Evolutionary conservation across 2,113 vertebrate species (phyloP).

Genomic region (Pachyramphus minor): DNA sequence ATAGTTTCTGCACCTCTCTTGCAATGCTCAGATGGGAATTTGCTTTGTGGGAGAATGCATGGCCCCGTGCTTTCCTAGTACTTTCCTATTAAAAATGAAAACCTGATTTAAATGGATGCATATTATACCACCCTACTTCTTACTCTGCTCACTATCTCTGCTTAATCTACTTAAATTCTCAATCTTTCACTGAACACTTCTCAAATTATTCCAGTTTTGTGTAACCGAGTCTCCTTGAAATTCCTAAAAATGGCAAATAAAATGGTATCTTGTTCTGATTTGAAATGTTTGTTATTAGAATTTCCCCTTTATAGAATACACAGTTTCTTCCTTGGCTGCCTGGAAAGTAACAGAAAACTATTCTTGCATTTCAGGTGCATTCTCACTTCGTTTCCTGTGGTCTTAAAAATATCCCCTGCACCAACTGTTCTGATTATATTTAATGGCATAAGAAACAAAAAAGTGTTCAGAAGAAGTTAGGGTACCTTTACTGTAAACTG

Average conservation of each 20-base stretch:
- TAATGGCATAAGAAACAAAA: background rate
- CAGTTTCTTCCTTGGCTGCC: background rate
- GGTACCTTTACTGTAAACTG: constrained; percentile 91
- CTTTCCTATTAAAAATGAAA: background rate
- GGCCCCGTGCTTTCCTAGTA: background rate
- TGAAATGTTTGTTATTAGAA: background rate
- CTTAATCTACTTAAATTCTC: background rate
- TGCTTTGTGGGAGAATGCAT: background rate
- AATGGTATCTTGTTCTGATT: background rate
- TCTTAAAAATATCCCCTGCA: background rate
- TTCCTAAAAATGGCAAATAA: background rate
- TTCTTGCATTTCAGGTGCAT: constrained; percentile 5
- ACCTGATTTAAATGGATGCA: background rate
- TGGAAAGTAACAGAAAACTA: background rate
- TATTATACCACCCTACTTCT: background rate
- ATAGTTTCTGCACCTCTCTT: background rate
- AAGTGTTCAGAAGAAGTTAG: background rate
- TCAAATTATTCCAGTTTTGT: background rate
- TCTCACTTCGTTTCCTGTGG: background rate
- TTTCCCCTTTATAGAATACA: background rate
- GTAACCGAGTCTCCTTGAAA: background rate
- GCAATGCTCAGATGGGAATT: background rate
- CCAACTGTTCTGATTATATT: background rate
- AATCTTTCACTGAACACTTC: background rate
- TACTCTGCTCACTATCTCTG: background rate